A percentile compares a stretch with the other conserved stretches of the same genome.
Conservation (phyloP, 2,113 vertebrate genomes). For the Alethe diademata region DNA sequence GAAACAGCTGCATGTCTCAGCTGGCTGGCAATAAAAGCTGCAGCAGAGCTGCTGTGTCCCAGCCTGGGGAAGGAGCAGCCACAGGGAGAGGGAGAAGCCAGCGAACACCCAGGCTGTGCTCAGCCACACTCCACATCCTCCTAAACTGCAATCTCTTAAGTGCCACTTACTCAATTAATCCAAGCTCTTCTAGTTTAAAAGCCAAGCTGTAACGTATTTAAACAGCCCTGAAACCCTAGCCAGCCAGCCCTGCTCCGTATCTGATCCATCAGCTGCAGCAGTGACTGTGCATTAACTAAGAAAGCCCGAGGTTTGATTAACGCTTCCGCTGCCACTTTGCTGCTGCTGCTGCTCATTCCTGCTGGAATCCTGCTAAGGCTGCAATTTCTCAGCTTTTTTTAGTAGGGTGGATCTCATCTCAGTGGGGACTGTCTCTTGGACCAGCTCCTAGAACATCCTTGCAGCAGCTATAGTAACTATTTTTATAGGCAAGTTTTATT, state of each 20-base stretch:
- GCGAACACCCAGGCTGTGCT: constrained; percentile 2
- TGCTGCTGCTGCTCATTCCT: not conserved
- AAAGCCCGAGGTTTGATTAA: not conserved
- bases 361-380: not conserved
- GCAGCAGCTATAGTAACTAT: constrained; percentile 60
- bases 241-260: not conserved
- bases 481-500: constrained; percentile 66
- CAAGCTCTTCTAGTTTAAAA: constrained; percentile 35
- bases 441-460: constrained; percentile 62
- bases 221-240: constrained; percentile 34
- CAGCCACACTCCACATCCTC: constrained; percentile 7
- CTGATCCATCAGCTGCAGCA: constrained; percentile 34
- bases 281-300: constrained; percentile 38
- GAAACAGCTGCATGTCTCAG: constrained; percentile 35
- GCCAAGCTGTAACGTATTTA: constrained; percentile 23
- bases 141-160: constrained; percentile 47
- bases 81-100: not conserved
- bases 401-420: constrained; percentile 50
- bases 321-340: not conserved
- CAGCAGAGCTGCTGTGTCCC: not conserved
- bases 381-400: constrained; percentile 45
- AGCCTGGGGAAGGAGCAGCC: not conserved
- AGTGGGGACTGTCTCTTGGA: constrained; percentile 53
- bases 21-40: constrained; percentile 33
- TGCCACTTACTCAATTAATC: constrained; percentile 61